Evolutionary conservation across 2,888 invertebrate genomes (phyloP).

Genomic region (Drosophila testacea): DNA sequence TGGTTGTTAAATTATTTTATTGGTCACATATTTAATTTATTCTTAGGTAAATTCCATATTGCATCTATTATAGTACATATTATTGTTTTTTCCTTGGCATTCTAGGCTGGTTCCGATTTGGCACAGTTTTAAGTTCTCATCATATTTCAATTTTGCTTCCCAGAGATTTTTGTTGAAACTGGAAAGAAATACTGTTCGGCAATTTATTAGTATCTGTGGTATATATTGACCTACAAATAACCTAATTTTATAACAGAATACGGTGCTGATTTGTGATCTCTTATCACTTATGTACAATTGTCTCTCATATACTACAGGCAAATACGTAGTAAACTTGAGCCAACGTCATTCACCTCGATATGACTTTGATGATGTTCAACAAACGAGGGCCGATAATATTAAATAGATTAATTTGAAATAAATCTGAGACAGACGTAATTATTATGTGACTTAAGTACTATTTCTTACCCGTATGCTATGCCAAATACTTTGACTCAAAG

Average conservation of each 20-base stretch:
- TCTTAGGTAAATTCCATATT: neutral
- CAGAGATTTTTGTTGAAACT: constrained; percentile 2
- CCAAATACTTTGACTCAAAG: constrained; percentile 6
- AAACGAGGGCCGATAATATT: constrained; percentile 8
- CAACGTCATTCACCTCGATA: constrained; percentile 53
- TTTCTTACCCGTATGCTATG: constrained; percentile 35
- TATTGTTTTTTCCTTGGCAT: neutral
- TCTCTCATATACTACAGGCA: constrained; percentile 6
- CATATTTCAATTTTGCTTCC: constrained; percentile 6
- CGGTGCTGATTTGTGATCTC: neutral
- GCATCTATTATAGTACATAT: neutral
- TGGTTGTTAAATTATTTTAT: neutral
- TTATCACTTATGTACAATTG: constrained; percentile 33
- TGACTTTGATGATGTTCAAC: constrained; percentile 57
- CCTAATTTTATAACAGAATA: constrained; percentile 9
- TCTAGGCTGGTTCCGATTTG: neutral
- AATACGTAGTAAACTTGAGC: constrained; percentile 8
- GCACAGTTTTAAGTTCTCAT: neutral
- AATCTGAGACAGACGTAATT: neutral
- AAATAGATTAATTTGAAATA: constrained; percentile 1
- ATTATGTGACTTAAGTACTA: neutral
- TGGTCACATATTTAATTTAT: constrained; percentile 10
- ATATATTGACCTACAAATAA: constrained; percentile 41
- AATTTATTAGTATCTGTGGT: constrained; percentile 3
- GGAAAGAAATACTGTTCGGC: constrained; percentile 15